Base-by-base conservation (phyloP, 2,797 vertebrate genomes). In the Phoxinus dragarum region DNA sequence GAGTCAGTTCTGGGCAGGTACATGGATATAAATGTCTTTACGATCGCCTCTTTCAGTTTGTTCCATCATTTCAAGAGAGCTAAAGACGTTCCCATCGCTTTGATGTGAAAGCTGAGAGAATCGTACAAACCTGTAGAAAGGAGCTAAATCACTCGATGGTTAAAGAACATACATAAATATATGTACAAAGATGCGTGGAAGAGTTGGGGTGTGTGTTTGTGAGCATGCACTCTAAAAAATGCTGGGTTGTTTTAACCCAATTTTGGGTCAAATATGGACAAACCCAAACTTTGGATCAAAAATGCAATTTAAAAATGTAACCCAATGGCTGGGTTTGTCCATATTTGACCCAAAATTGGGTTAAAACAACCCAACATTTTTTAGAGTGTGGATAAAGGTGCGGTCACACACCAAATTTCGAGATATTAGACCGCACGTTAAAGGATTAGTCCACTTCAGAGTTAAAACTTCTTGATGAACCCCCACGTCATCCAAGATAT, bases 141-240 rank as follows among this genome's bases (percentile, higher is more conserved):
- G 68, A 78, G 84, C 80, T 82, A 79, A 87, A 80, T 82, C 84
- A 42, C 54, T 83, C 68, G 82, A 82, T 40, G 88, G 92, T 92
- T 88, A 91, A 92, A 90, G 93, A 92, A 94, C 93, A 95, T 95
- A 95, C 93, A 95, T 95, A 95, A 95, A 96, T 96, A 96, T 96
- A 95, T 95, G 64, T 95, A 95, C 95, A 95, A 52, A 88, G 88
- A 73, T 92, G 82, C 93, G 92, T 92, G 93, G 85, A 91, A 90
- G 85, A 82, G 89, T 87, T 82, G 83, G 85, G 84, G 73, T 86
- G 83, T 90, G 90, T 90, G 61, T 34, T 66, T 66, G 73, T 73
- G 73, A 68, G 66, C 54, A 36, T 16, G 27, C 27, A 27, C 27
- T 27, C 27, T 27, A 27, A 27, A 27, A 27, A 27, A 27, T 27